Base-by-base conservation (phyloP, 2,888 invertebrate genomes). In the Pardosa pseudoannulata region DNA sequence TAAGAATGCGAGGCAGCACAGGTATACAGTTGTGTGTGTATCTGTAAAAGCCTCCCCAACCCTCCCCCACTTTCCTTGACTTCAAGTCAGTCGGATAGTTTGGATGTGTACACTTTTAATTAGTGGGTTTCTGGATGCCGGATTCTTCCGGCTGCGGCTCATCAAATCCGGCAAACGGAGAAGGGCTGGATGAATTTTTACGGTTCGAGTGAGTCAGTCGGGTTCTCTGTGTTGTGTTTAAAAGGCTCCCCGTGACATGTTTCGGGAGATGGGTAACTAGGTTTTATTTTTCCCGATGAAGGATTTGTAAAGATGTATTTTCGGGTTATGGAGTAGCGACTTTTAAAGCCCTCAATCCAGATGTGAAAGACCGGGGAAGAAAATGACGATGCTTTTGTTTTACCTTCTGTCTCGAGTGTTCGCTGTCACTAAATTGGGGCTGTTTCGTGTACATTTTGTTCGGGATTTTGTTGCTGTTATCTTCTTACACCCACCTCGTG, bases 71-170 rank as follows among this genome's bases (percentile, higher is more conserved):
- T 31, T 27, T 19, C 29, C 31, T 29, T 31, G n/a, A 19, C 75
- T 71, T 79, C 74, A 79, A 79, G 80, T 80, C 80, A 80, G 65
- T 62, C 32, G 79, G 79, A 74, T 65, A 80, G 80, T 79, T 70
- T 73, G 74, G 73, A 79, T 79, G 86, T 87, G 86, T 87, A 87
- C 86, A 79, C 86, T 87, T 87, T 87, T 87, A 87, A 87, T 87
- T 87, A 87, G 86, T 87, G 86, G 86, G 75, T 87, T 85, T 29
- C 71, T 64, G 29, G 75, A 36, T 50, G 75, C 75, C 50, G 71
- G 79, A 80, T 79, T 74, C 74, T 79, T 73, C 85, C 73, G 50
- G 78, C 78, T 83, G 83, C 67, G 75, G 70, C 76, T 85, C 85
- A 62, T 85, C 79, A 85, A 79, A 79, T 46, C 65, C 65, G 29